A percentile compares a stretch with the other conserved stretches of the same genome.
These are phyloP conservation scores for Cheilosia impressa DNA, from an alignment of 2,888 invertebrate species.

Conservation along the genomic window DNA sequence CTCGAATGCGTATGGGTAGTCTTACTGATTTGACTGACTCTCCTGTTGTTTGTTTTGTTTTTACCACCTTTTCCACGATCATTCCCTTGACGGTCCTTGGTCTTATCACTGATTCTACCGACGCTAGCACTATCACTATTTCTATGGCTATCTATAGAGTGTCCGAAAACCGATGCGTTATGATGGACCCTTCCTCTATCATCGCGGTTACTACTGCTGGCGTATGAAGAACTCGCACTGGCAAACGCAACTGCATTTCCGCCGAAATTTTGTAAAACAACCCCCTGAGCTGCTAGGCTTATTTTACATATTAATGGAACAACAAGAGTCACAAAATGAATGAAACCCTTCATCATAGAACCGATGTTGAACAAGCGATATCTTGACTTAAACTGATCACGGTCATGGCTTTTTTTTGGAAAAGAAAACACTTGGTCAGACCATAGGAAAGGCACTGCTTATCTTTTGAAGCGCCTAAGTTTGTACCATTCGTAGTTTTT, in stretches of 20 bases:
- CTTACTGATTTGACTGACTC: conserved; percentile 66
- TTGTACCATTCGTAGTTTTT: neutral
- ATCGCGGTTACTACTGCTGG: neutral
- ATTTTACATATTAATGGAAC: neutral
- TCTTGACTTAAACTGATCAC: conserved; percentile 30
- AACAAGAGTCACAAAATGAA: conserved; percentile 17
- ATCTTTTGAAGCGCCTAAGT: conserved; percentile 8
- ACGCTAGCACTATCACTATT: too few relatives aligned
- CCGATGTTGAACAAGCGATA: conserved; percentile 10
- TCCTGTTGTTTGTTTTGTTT: conserved; percentile 11
- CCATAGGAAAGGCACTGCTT: conserved; percentile 7
- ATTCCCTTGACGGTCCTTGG: too few relatives aligned
- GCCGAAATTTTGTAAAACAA: conserved; percentile 20
- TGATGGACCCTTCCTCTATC: neutral
- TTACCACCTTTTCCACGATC: too few relatives aligned
- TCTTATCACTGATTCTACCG: too few relatives aligned
- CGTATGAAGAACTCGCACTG: neutral
- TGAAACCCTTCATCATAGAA: conserved; percentile 23
- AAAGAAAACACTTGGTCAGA: neutral
- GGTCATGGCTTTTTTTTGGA: neutral
- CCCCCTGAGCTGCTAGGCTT: neutral
- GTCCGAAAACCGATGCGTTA: too few relatives aligned
- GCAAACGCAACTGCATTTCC: neutral
- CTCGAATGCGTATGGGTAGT: neutral
- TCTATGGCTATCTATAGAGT: too few relatives aligned